Conservation (phyloP, 2,888 invertebrate genomes). For the Poecilus cupreus region DNA sequence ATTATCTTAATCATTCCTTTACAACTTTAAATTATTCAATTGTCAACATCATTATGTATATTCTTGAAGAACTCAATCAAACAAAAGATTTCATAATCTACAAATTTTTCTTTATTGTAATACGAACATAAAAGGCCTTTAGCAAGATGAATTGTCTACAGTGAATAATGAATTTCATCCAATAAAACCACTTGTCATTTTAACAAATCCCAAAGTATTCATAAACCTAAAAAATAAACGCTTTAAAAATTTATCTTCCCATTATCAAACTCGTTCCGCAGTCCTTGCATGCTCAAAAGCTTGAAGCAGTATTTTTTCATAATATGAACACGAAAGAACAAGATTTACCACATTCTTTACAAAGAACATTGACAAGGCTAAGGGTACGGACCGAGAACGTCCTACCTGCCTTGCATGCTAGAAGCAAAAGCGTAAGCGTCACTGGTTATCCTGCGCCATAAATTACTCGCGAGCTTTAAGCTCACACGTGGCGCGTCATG, state of each 20-base stretch:
- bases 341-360: conserved; percentile 6
- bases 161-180: neutral
- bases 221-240: conserved; percentile 25
- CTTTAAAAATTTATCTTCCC: conserved; percentile 23
- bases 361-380: conserved; percentile 4
- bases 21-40: too few species aligned
- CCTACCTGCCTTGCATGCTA: neutral
- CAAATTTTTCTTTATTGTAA: neutral
- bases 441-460: neutral
- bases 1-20: too few species aligned
- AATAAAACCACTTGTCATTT: conserved; percentile 27
- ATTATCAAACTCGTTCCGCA: neutral
- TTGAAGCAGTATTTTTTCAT: conserved; percentile 20
- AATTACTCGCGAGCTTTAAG: conserved; percentile 36
- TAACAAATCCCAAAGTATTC: conserved; percentile 24
- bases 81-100: neutral
- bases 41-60: too few species aligned
- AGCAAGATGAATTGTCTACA: conserved; percentile 13
- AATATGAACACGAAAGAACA: neutral
- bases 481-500: conserved; percentile 13
- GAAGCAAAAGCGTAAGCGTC: neutral
- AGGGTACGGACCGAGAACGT: neutral
- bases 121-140: neutral
- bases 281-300: neutral
- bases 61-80: too few species aligned